Evolutionary conservation across 2,797 vertebrate species (phyloP).

Genomic region (Clamator glandarius): DNA sequence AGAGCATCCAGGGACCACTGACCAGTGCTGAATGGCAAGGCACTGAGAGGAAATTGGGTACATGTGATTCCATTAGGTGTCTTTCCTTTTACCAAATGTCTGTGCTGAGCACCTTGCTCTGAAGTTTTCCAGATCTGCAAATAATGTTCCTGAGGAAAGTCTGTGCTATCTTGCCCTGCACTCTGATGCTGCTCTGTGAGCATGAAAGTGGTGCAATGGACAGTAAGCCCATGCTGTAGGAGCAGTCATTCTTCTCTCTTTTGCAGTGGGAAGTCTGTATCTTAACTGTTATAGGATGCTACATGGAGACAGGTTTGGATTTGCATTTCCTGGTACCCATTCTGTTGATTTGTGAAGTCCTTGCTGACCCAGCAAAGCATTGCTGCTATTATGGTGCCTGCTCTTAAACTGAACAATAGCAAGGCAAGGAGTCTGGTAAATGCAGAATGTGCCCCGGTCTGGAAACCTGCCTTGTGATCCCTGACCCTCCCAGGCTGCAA

Average conservation of each 20-base stretch:
- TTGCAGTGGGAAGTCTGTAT: not conserved
- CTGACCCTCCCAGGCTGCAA: not conserved
- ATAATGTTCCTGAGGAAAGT: not conserved
- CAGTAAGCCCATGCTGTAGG: not conserved
- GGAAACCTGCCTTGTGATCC: not conserved
- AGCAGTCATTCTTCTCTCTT: not conserved
- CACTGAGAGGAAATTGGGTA: not conserved
- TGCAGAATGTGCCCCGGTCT: not conserved
- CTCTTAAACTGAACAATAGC: not conserved
- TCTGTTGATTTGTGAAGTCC: not conserved
- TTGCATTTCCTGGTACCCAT: not conserved
- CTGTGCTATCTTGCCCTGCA: not conserved
- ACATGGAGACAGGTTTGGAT: not conserved
- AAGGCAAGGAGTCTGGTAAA: not conserved
- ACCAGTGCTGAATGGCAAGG: not conserved
- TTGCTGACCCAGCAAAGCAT: not conserved
- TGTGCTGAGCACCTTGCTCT: not conserved
- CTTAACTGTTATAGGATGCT: not conserved
- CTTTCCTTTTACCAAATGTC: not conserved
- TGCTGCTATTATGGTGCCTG: not conserved
- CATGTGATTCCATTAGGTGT: not conserved
- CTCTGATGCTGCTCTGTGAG: not conserved
- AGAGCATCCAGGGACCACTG: not conserved
- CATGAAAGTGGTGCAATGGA: not conserved
- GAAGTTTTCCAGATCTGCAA: not conserved